Conservation (phyloP, 1,140 invertebrate genomes). For the Bombus terrestris region DNA sequence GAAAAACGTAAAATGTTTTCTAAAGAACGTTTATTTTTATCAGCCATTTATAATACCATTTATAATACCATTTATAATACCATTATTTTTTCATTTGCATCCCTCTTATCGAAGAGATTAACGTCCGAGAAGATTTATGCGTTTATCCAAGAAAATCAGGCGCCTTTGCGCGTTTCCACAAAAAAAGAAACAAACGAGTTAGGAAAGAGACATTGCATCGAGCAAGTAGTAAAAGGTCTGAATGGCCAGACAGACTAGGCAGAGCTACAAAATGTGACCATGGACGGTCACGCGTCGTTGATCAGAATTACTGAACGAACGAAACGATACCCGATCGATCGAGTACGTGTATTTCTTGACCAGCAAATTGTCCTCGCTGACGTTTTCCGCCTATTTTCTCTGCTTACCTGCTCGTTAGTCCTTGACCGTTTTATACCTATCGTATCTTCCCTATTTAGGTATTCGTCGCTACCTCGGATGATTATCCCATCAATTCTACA, state of each 20-base stretch:
- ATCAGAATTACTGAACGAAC: slow-evolving; percentile 55
- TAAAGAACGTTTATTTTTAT: not conserved
- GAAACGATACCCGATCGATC: slow-evolving; percentile 58
- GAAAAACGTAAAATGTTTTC: slow-evolving; percentile 5
- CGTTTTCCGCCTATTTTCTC: slow-evolving; percentile 58
- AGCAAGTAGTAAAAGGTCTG: slow-evolving; percentile 29
- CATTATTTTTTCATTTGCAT: not conserved
- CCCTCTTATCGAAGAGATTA: no score
- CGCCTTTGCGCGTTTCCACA: not conserved
- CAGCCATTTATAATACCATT: no score
- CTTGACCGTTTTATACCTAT: slow-evolving; percentile 62
- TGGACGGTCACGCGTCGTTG: slow-evolving; percentile 29
- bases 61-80: no score
- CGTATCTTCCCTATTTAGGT: slow-evolving; percentile 54
- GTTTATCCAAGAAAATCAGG: not conserved
- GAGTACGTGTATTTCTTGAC: slow-evolving; percentile 54
- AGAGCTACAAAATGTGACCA: slow-evolving; percentile 18
- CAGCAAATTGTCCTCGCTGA: slow-evolving; percentile 37
- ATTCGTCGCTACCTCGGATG: slow-evolving; percentile 33
- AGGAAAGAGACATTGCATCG: no score
- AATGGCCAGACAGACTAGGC: slow-evolving; percentile 42
- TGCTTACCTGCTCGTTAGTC: slow-evolving; percentile 60
- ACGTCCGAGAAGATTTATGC: no score
- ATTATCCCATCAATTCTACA: slow-evolving; percentile 29
- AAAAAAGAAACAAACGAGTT: not conserved